phyloP scores from a whole-genome alignment of 1,140 invertebrate species.

The Lithobius niger region DNA sequence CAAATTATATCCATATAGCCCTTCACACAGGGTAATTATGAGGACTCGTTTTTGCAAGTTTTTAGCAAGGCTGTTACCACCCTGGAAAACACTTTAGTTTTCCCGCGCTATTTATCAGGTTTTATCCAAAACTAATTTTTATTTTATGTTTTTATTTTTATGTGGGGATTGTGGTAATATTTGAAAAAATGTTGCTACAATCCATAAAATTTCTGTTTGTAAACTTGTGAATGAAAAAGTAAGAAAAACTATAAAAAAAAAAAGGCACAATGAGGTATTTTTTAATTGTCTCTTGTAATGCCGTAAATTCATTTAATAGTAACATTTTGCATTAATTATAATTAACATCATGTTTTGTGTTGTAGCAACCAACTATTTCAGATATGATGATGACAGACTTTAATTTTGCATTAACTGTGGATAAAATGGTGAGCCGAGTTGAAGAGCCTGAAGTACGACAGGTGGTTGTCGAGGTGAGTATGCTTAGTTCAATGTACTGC shows the following conservation, averaged over 20 bases:
- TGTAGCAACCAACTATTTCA: conserved; percentile 75
- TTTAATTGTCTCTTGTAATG: not conserved
- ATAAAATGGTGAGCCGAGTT: conserved; percentile 81
- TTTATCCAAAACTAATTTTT: no score
- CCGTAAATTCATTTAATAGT: not conserved
- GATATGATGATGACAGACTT: conserved; percentile 95
- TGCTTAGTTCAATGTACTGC: no score
- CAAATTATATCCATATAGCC: no score
- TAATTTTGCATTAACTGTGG: conserved; percentile 89
- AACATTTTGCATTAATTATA: no score
- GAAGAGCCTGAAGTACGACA: conserved; percentile 79
- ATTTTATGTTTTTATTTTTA: no score
- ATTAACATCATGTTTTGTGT: no score
- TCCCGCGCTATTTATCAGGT: no score
- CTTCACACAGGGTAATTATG: no score
- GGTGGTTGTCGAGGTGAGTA: conserved; percentile 81
- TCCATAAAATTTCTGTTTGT: not conserved
- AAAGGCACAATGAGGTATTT: not conserved
- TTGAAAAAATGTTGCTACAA: not conserved
- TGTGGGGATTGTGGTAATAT: no score
- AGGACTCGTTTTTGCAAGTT: no score
- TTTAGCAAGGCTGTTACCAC: no score
- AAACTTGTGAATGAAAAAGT: not conserved
- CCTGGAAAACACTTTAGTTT: no score
- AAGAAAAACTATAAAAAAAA: not conserved